phyloP scores from a whole-genome alignment of 2,888 invertebrate genomes.

The Pinctada fucata region DNA sequence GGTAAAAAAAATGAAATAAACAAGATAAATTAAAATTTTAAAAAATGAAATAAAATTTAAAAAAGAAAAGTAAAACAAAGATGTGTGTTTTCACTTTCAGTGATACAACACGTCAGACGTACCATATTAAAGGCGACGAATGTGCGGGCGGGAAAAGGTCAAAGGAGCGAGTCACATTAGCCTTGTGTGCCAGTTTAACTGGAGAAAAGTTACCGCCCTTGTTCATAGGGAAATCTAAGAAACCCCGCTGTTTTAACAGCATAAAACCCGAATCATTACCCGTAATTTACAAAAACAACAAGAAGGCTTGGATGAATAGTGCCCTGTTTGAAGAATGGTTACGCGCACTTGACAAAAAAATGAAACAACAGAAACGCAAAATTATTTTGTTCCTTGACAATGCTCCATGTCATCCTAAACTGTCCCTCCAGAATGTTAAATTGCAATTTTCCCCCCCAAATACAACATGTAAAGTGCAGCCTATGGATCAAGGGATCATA shows the following conservation, averaged over 20 bases:
- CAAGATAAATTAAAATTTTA: too few species aligned
- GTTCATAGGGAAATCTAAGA: slow-evolving; percentile 39
- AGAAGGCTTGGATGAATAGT: slow-evolving; percentile 44
- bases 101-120: slow-evolving; percentile 6
- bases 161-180: too few species aligned
- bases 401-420: slow-evolving; percentile 11
- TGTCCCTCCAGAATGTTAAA: neutral
- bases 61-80: too few species aligned
- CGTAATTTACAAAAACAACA: slow-evolving; percentile 39
- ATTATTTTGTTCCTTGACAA: slow-evolving; percentile 22
- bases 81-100: too few species aligned
- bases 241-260: slow-evolving; percentile 38
- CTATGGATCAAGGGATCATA: slow-evolving; percentile 41
- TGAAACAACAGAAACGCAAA: slow-evolving; percentile 20
- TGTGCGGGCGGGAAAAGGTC: slow-evolving; percentile 34
- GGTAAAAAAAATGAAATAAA: too few species aligned
- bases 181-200: slow-evolving; percentile 29
- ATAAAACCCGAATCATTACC: slow-evolving; percentile 31
- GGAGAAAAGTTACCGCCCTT: slow-evolving; percentile 29
- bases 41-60: too few species aligned
- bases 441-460: slow-evolving; percentile 29
- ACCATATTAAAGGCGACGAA: slow-evolving; percentile 19
- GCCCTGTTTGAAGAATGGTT: slow-evolving; percentile 41
- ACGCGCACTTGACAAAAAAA: slow-evolving; percentile 24
- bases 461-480: slow-evolving; percentile 29